Conservation (phyloP, 2,797 vertebrate species). For the Rhyacichthys aspro region DNA sequence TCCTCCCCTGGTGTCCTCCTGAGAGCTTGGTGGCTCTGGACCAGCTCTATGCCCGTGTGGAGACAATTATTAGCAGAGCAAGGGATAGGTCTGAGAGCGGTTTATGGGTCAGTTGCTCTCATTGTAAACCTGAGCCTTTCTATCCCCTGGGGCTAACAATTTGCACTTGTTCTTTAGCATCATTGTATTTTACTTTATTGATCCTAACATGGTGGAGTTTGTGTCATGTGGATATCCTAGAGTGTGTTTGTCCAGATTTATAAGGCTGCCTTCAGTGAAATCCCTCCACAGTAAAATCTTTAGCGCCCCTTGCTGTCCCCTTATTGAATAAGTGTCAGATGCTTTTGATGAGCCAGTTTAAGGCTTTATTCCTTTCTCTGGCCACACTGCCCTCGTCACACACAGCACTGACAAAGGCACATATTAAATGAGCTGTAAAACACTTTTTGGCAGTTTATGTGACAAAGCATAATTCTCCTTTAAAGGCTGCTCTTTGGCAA, state of each 20-base stretch:
- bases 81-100: conserved; percentile 75
- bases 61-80: conserved; percentile 73
- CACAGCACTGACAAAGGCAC: conserved; percentile 30
- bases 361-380: conserved; percentile 50
- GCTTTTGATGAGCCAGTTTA: conserved; percentile 69
- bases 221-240: conserved; percentile 66
- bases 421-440: conserved; percentile 43
- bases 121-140: conserved; percentile 65
- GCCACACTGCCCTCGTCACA: conserved; percentile 46
- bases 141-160: conserved; percentile 70
- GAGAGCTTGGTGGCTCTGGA: conserved; percentile 37
- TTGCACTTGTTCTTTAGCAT: conserved; percentile 72
- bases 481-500: conserved; percentile 18
- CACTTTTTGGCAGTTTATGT: conserved; percentile 33
- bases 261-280: conserved; percentile 67
- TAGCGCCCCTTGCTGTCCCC: conserved; percentile 67
- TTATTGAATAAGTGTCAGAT: conserved; percentile 78
- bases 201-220: conserved; percentile 74
- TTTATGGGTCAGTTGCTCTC: conserved; percentile 80
- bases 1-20: conserved; percentile 41
- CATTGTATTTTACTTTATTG: conserved; percentile 81
- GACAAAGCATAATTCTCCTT: conserved; percentile 43
- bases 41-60: conserved; percentile 56
- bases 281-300: conserved; percentile 76
- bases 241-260: conserved; percentile 75